Conservation (phyloP, 2,113 vertebrate genomes). For the Otis tarda region DNA sequence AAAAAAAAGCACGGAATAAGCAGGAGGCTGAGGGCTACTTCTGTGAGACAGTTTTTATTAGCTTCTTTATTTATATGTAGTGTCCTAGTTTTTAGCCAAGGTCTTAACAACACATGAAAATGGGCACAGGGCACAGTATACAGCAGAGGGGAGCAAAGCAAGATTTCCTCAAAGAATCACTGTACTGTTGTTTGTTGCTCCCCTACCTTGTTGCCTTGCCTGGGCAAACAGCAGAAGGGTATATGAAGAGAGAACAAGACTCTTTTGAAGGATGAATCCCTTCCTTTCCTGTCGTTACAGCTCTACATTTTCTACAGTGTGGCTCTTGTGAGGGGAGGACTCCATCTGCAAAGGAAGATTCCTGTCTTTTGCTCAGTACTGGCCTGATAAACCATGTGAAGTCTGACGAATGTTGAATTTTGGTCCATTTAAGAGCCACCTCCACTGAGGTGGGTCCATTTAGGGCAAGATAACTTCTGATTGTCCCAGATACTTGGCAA, state of each 20-base stretch:
- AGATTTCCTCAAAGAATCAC: background rate
- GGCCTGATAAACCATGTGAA: background rate
- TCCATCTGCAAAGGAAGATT: background rate
- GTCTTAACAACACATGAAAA: fast-evolving
- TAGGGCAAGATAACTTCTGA: background rate
- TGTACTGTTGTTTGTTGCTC: background rate
- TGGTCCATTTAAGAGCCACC: background rate
- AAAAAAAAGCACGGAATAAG: background rate
- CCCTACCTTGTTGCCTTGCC: background rate
- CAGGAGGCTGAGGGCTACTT: background rate
- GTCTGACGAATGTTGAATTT: background rate
- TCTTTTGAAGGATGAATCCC: background rate
- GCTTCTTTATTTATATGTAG: background rate
- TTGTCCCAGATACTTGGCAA: background rate
- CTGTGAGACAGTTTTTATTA: background rate
- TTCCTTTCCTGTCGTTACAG: background rate
- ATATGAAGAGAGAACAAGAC: background rate
- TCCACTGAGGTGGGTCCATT: background rate
- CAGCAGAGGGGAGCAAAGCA: background rate
- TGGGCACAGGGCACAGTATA: background rate
- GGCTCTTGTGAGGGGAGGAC: background rate
- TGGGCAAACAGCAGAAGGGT: background rate
- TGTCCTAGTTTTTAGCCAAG: background rate
- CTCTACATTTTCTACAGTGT: background rate
- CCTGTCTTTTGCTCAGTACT: background rate